Conservation (phyloP, 2,888 invertebrate species). For the Drosophila nigritarsus region DNA sequence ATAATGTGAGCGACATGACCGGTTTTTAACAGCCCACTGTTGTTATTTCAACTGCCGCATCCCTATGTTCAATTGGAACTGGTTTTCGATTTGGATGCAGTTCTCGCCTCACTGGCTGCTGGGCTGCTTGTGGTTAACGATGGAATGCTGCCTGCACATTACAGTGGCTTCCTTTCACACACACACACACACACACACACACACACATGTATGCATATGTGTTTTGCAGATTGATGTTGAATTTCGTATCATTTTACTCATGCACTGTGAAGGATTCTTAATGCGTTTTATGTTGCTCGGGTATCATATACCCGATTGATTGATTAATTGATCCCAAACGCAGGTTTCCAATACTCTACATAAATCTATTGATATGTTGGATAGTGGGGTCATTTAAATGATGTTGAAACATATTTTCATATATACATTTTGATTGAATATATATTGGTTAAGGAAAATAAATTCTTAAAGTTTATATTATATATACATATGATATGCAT, state of each 20-base stretch:
- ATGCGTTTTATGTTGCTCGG: conserved; percentile 52
- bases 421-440: background rate
- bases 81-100: conserved; percentile 51
- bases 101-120: conserved; percentile 32
- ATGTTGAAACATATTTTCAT: background rate
- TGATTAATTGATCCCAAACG: conserved; percentile 54
- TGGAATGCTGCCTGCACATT: conserved; percentile 56
- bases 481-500: background rate
- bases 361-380: background rate
- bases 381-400: background rate
- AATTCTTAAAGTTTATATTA: background rate
- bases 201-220: conserved; percentile 29
- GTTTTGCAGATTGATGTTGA: conserved; percentile 50
- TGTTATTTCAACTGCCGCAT: conserved; percentile 40
- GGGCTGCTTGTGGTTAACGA: conserved; percentile 46
- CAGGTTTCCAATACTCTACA: conserved; percentile 12
- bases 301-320: conserved; percentile 61
- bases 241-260: conserved; percentile 41
- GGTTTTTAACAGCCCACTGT: conserved; percentile 57
- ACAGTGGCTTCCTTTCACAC: conserved; percentile 49
- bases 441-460: background rate
- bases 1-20: conserved; percentile 41
- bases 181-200: conserved; percentile 9
- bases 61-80: conserved; percentile 48
- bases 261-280: conserved; percentile 56